A percentile compares a stretch with the other conserved stretches of the same genome.
phyloP scores from a whole-genome alignment of 2,888 invertebrate species.

The Cephus pulcher region DNA sequence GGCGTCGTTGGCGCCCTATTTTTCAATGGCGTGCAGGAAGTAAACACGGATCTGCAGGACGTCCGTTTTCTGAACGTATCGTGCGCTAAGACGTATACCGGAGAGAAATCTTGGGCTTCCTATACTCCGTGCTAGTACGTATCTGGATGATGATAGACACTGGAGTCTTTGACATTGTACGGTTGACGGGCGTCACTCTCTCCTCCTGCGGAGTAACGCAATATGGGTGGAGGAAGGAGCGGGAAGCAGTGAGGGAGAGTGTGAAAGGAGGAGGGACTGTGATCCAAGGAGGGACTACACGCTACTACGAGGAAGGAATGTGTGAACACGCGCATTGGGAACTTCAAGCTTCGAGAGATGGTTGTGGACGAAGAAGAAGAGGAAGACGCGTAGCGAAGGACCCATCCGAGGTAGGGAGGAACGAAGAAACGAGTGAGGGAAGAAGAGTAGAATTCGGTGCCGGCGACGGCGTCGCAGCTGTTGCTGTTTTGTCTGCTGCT shows the following conservation, averaged over 20 bases:
- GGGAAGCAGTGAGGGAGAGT: background rate
- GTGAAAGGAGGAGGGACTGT: background rate
- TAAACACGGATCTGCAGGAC: background rate
- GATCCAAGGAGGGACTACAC: background rate
- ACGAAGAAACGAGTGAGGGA: constrained; percentile 21
- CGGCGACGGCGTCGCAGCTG: constrained; percentile 50
- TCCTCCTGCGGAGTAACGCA: background rate
- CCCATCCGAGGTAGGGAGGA: constrained; percentile 11
- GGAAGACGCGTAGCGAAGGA: constrained; percentile 18
- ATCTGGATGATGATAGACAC: background rate
- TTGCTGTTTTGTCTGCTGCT: constrained; percentile 54
- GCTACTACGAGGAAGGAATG: constrained; percentile 18
- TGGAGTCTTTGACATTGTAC: background rate
- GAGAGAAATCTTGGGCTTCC: background rate
- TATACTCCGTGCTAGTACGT: background rate
- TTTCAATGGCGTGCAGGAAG: background rate
- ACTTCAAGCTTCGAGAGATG: constrained; percentile 11
- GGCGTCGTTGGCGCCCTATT: background rate
- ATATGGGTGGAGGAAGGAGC: background rate
- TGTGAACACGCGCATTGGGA: constrained; percentile 24
- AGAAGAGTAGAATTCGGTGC: constrained; percentile 34
- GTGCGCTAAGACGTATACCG: background rate
- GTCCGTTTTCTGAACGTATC: background rate
- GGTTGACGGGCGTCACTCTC: background rate
- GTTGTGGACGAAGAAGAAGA: constrained; percentile 14